Percentiles rank a stretch among this genome's conserved stretches.
Conservation (phyloP, 2,113 vertebrate genomes). For the Chloropsis hardwickii region DNA sequence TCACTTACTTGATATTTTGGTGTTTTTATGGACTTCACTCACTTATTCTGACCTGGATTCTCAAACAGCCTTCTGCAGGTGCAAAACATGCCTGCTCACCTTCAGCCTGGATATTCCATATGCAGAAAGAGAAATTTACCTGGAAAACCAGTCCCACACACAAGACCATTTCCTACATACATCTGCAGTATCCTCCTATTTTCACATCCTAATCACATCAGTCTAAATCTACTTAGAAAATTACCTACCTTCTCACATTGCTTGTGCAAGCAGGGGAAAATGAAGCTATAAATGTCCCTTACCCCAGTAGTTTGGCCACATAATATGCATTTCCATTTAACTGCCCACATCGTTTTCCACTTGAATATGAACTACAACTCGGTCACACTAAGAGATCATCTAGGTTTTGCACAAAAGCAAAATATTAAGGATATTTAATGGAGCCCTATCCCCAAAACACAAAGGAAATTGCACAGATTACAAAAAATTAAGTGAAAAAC, state of each 20-base stretch:
- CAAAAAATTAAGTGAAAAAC: background rate
- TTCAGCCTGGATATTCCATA: background rate
- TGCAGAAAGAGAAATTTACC: background rate
- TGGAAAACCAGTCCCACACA: background rate
- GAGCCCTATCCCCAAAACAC: background rate
- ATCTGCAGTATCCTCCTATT: background rate
- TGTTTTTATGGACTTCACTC: background rate
- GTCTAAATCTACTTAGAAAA: background rate
- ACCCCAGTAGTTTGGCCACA: background rate
- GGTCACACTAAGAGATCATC: background rate
- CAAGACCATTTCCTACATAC: background rate
- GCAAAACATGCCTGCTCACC: background rate
- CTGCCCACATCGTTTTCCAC: background rate
- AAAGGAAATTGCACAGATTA: background rate
- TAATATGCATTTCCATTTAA: background rate
- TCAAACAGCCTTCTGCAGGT: background rate
- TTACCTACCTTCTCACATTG: accelerated
- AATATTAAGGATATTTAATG: background rate
- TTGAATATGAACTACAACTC: background rate
- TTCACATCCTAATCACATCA: background rate
- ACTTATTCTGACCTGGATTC: background rate
- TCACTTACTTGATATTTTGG: background rate
- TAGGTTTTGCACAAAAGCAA: background rate
- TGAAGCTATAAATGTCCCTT: background rate
- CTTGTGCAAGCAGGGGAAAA: background rate